Evolutionary conservation across 2,888 invertebrate species (phyloP), one percentile per base, ranked within the genome.

Genomic region (Chalcis sispes): DNA sequence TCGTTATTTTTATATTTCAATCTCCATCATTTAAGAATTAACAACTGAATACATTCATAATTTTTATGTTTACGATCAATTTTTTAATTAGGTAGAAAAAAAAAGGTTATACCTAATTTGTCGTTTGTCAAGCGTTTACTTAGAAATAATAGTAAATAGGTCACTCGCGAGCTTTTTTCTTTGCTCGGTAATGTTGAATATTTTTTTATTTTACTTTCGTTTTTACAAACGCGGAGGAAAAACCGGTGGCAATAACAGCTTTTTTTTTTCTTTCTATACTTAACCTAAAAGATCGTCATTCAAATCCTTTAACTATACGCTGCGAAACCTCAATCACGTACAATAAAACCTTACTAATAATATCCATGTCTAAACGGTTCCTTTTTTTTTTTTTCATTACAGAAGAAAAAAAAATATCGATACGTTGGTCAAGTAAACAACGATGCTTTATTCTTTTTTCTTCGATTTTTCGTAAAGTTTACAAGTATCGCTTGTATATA

Each of bases 401-500:
- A 15, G n/a, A n/a, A n/a, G n/a, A n/a, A n/a, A n/a, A n/a, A n/a
- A n/a, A n/a, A n/a, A n/a, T n/a, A n/a, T n/a, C n/a, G n/a, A n/a
- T n/a, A n/a, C 25, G 23, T 27, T 25, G n/a, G 42, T 15, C 25
- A n/a, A 4, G 25, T 36, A 18, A 62, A 46, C 46, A 13, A 61
- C 36, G 23, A 23, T 62, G 18, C 15, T 18, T 42, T 46, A 23
- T 64, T 50, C 50, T n/a, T 64, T 2, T 20, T 50, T 50, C 20
- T 10, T 20, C 18, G 27, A 15, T 54, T 32, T 65, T 54, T 46
- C 13, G 46, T 18, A 48, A 48, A n/a, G n/a, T n/a, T n/a, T n/a
- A n/a, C n/a, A 71, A 62, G 62, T 71, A 20, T 20, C 18, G 13
- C 29, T 42, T 40, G 40, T 59, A 40, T 52, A 71, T 52, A 62